Evolutionary conservation across 1,140 invertebrate species (phyloP).

Genomic region (Drosophila equinoxialis): DNA sequence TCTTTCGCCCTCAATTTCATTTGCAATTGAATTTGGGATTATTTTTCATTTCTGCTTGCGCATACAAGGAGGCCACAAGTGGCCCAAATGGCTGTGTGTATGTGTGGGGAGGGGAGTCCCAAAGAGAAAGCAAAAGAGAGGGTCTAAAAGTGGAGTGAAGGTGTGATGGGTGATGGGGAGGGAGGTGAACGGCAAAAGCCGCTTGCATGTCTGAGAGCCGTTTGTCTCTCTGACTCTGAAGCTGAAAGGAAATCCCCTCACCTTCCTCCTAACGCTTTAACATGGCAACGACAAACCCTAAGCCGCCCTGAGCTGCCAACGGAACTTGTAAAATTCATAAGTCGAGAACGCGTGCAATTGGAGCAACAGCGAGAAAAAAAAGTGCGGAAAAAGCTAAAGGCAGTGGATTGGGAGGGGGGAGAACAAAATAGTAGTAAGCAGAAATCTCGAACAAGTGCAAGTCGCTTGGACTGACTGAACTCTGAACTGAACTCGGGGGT

Average conservation of each 20-base stretch:
- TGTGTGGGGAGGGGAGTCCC: not conserved
- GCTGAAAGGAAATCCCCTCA: slow-evolving; percentile 45
- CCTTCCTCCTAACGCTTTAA: not conserved
- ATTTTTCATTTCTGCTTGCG: slow-evolving; percentile 77
- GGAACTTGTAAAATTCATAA: slow-evolving; percentile 80
- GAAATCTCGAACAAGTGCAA: slow-evolving; percentile 65
- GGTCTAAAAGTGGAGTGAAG: not conserved
- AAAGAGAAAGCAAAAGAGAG: too few species aligned
- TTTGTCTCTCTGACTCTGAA: slow-evolving; percentile 63
- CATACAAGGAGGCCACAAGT: slow-evolving; percentile 70
- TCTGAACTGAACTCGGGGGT: slow-evolving; percentile 53
- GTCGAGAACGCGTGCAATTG: slow-evolving; percentile 68
- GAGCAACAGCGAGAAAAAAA: slow-evolving; percentile 48
- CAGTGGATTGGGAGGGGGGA: not conserved
- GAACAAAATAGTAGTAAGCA: slow-evolving; percentile 23
- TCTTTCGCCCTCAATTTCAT: slow-evolving; percentile 78
- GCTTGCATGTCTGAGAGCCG: slow-evolving; percentile 76
- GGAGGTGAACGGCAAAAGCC: slow-evolving; percentile 48
- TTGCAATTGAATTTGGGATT: slow-evolving; percentile 81
- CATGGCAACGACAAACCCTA: slow-evolving; percentile 50
- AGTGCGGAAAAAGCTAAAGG: slow-evolving; percentile 1
- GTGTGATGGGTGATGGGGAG: not conserved
- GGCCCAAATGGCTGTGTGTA: slow-evolving; percentile 54
- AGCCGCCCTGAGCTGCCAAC: slow-evolving; percentile 62
- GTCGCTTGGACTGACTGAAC: slow-evolving; percentile 40